Base-by-base conservation (phyloP, 2,888 invertebrate genomes). In the Parochlus steinenii region DNA sequence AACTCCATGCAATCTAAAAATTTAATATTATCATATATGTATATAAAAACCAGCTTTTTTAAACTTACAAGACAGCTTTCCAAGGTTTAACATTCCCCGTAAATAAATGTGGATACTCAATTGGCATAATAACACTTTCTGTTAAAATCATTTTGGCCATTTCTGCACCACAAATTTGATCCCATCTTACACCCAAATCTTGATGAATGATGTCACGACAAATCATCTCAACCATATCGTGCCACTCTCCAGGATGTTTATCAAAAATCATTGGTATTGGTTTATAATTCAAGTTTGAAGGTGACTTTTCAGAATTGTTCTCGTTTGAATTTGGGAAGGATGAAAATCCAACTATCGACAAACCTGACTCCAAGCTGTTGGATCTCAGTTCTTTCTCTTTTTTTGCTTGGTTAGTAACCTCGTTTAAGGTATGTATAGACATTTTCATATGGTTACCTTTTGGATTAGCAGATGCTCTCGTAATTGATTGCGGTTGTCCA, bases 81-180 rank as follows among this genome's bases (percentile, higher is more conserved):
- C 93, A 95, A 0, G 90, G 85, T 42, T 75, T 71, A 10, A 75
- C 49, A 27, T 67, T 61, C 2, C 72, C 71, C 0, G 63, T 65
- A 50, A 83, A 85, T 10, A 82, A 54, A 33, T 71, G 65, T 1
- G 83, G 83, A 52, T 76, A 74, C 42, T 72, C 69, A 1, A 74
- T 61, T 5, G 85, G 83, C 50, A 85, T 83, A 4, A 90, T 67
- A 0, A 87, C 76, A 0, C 89, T 79, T 58, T 93, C 90, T 62
- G 83, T 81, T 11, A 92, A 62, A 38, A 79, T 55, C 46, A 69
- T 67, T 51, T 87, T 82, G 6, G 83, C 78, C 7, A 69, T 59
- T 3, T 71, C 66, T 45, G 90, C 62, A 4, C 83, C 83, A 43
- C 74, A 74, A 26, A 93, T 74, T 46, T 90, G 82, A 10, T 68